Conservation (phyloP, 2,888 invertebrate species). For the Sepiola atlantica region DNA sequence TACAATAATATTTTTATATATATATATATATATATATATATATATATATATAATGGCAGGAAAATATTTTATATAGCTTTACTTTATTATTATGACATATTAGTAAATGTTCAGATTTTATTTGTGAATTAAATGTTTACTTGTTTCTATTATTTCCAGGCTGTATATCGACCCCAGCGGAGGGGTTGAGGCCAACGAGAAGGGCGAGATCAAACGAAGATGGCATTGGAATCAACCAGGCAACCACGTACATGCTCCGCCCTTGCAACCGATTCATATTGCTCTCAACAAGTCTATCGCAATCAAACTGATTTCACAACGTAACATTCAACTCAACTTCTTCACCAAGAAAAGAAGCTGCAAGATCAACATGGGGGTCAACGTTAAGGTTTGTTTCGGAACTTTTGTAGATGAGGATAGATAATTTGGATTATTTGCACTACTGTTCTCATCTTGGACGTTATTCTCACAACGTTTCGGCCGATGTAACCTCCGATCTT, state of each 20-base stretch:
- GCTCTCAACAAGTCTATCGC: conserved; percentile 66
- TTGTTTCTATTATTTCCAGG: conserved; percentile 53
- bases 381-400: conserved; percentile 63
- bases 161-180: conserved; percentile 69
- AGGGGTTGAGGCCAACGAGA: conserved; percentile 70
- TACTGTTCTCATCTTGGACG: too few relatives aligned
- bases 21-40: too few relatives aligned
- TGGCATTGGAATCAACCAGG: conserved; percentile 72
- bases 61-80: too few relatives aligned
- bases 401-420: too few relatives aligned
- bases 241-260: conserved; percentile 73
- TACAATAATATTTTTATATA: too few relatives aligned
- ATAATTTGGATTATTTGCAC: too few relatives aligned
- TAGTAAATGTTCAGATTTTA: too few relatives aligned
- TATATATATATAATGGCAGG: too few relatives aligned
- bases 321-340: conserved; percentile 70
- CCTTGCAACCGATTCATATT: conserved; percentile 73
- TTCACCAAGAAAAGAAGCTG: conserved; percentile 64
- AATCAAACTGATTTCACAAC: conserved; percentile 70
- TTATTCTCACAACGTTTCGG: too few relatives aligned
- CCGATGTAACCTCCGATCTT: too few relatives aligned
- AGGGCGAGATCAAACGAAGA: conserved; percentile 64
- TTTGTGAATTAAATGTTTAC: background rate
- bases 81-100: too few relatives aligned
- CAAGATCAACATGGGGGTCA: conserved; percentile 72